A percentile compares a stretch with the other conserved stretches of the same genome.
These are phyloP conservation scores for Stenodema calcarata DNA, from an alignment of 2,888 invertebrate genomes.

Conservation along the genomic window DNA sequence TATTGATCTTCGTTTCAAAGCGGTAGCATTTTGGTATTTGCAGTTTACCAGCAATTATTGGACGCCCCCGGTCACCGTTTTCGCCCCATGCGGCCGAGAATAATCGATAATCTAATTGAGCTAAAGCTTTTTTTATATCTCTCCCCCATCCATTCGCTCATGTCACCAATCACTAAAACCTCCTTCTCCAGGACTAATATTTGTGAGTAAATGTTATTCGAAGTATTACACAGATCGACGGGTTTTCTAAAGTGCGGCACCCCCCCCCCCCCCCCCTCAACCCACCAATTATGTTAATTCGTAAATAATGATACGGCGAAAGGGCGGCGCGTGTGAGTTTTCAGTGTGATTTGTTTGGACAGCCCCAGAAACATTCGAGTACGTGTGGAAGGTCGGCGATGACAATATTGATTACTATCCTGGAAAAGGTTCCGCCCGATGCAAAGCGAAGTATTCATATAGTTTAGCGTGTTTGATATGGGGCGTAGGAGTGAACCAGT, in stretches of 20 bases:
- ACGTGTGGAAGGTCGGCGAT: background rate
- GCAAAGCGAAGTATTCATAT: too few relatives aligned
- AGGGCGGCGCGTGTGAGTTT: background rate
- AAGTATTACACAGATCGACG: conserved; percentile 1
- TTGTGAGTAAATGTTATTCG: background rate
- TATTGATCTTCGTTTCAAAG: too few relatives aligned
- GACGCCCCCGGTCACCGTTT: too few relatives aligned
- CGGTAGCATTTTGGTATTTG: too few relatives aligned
- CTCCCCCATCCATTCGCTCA: too few relatives aligned
- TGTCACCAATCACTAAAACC: background rate
- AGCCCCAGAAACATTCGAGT: background rate
- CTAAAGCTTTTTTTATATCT: background rate
- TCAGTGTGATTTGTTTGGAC: background rate
- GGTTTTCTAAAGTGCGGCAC: background rate
- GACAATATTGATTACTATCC: background rate
- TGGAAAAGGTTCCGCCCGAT: too few relatives aligned
- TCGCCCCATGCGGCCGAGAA: background rate
- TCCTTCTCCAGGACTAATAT: background rate
- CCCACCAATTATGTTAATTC: background rate
- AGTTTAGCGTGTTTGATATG: too few relatives aligned
- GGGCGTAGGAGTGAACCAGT: too few relatives aligned
- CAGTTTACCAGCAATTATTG: too few relatives aligned
- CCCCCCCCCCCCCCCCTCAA: background rate
- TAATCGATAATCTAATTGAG: conserved; percentile 11
- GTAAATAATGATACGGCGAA: background rate